These are phyloP conservation scores for Galerucella nymphaeae DNA, from an alignment of 2,888 invertebrate species.

Conservation along the genomic window DNA sequence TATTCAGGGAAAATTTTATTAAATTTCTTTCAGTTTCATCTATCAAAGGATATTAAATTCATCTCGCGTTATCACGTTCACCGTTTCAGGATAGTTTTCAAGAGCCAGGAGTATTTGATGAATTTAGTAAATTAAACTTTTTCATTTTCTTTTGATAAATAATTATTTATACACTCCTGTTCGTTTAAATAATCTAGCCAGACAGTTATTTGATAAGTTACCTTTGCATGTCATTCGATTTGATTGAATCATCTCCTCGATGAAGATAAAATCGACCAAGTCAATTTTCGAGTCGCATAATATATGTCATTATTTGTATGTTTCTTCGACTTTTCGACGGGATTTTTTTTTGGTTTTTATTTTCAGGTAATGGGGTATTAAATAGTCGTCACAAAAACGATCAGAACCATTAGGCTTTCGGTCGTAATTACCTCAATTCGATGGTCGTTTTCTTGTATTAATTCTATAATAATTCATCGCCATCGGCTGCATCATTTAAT, in stretches of 20 bases:
- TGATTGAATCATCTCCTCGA: constrained; percentile 58
- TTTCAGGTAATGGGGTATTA: constrained; percentile 7
- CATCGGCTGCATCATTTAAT: background rate
- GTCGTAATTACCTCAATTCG: background rate
- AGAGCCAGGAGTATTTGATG: too few species aligned
- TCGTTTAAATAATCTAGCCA: background rate
- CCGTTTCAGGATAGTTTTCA: too few species aligned
- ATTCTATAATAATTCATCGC: background rate
- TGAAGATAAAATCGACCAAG: constrained; percentile 56
- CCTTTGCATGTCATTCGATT: constrained; percentile 58
- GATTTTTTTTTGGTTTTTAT: constrained; percentile 3
- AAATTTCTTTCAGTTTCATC: too few species aligned
- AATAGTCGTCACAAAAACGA: background rate
- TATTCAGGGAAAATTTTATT: background rate
- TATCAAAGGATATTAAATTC: too few species aligned
- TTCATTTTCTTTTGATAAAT: background rate
- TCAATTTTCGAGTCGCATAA: constrained; percentile 57
- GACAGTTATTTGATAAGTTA: constrained; percentile 14
- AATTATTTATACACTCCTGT: constrained; percentile 7
- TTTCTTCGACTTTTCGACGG: constrained; percentile 3
- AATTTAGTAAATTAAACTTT: too few species aligned
- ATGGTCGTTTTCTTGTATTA: background rate
- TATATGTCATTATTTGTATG: constrained; percentile 50
- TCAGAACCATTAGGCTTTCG: constrained; percentile 6
- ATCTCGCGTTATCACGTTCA: too few species aligned